phyloP scores from a whole-genome alignment of 2,797 vertebrate genomes.

The Sebastes oblongus region DNA sequence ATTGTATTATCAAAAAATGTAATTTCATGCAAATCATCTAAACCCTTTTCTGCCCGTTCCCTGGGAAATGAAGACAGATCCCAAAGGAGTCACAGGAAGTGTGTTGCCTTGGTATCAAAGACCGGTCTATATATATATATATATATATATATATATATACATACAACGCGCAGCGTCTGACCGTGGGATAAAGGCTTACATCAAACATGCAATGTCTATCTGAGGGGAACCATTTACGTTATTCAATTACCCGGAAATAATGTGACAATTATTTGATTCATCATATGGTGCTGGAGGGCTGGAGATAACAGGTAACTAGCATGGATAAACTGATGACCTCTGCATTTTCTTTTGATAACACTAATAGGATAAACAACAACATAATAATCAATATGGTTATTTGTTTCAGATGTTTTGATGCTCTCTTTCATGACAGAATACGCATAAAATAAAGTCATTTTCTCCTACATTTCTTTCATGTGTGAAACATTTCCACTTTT shows the following conservation, averaged over 20 bases:
- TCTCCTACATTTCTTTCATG: not conserved
- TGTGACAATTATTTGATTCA: conserved; percentile 37
- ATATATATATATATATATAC: conserved; percentile 7
- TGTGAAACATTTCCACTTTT: not conserved
- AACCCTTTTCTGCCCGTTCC: conserved; percentile 1
- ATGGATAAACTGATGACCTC: conserved; percentile 55
- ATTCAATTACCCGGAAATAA: conserved; percentile 52
- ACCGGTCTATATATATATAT: conserved; percentile 21
- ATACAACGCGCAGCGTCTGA: conserved; percentile 23
- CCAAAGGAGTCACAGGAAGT: conserved; percentile 47
- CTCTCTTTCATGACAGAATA: not conserved
- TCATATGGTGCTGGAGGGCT: conserved; percentile 41
- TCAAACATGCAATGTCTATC: conserved; percentile 31
- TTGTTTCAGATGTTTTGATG: conserved; percentile 27
- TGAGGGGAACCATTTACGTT: not conserved
- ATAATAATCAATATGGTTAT: conserved; percentile 32
- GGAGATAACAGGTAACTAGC: conserved; percentile 56
- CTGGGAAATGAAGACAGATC: conserved; percentile 27
- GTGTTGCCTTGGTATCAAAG: conserved; percentile 18
- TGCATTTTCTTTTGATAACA: conserved; percentile 52
- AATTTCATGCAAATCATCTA: conserved; percentile 40
- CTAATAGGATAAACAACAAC: conserved; percentile 71
- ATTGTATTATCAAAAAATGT: conserved; percentile 30
- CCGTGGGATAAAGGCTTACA: conserved; percentile 1
- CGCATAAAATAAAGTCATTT: not conserved